Conservation (phyloP, 2,797 vertebrate genomes). For the Tauraco hartlaubi region DNA sequence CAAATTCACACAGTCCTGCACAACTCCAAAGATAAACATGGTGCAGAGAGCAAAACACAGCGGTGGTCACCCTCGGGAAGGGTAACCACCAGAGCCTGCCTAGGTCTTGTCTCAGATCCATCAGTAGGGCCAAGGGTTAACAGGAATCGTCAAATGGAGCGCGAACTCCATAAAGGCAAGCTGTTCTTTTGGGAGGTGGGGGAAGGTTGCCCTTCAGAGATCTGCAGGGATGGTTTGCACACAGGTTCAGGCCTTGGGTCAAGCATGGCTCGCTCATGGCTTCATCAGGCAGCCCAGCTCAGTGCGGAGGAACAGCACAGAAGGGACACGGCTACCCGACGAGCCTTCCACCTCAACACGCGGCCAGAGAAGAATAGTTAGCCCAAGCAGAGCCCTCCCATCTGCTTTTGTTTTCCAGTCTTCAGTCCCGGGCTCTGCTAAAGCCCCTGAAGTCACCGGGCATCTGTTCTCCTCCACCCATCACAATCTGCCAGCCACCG, state of each 20-base stretch:
- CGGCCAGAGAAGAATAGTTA: constrained; percentile 47
- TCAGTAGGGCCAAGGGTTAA: constrained; percentile 40
- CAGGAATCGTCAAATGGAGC: not conserved
- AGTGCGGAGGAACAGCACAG: not conserved
- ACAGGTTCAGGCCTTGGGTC: not conserved
- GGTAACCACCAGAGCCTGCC: not conserved
- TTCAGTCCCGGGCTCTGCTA: constrained; percentile 72
- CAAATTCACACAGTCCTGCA: not conserved
- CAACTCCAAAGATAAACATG: not conserved
- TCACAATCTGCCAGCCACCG: constrained; percentile 77
- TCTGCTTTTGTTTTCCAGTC: constrained; percentile 81
- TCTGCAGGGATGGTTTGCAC: not conserved
- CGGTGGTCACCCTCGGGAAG: fast-evolving
- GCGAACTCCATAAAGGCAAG: not conserved
- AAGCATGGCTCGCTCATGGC: not conserved
- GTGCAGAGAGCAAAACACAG: not conserved
- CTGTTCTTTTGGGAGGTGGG: not conserved
- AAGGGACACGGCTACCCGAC: not conserved
- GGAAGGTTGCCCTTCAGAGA: not conserved
- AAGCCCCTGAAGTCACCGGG: constrained; percentile 78
- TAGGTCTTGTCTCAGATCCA: not conserved
- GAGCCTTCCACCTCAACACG: not conserved
- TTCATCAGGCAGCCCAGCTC: not conserved
- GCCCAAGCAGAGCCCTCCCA: constrained; percentile 71
- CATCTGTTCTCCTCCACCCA: constrained; percentile 83